Conservation (phyloP, 2,888 invertebrate genomes). For the Linnaemya tessellans region DNA sequence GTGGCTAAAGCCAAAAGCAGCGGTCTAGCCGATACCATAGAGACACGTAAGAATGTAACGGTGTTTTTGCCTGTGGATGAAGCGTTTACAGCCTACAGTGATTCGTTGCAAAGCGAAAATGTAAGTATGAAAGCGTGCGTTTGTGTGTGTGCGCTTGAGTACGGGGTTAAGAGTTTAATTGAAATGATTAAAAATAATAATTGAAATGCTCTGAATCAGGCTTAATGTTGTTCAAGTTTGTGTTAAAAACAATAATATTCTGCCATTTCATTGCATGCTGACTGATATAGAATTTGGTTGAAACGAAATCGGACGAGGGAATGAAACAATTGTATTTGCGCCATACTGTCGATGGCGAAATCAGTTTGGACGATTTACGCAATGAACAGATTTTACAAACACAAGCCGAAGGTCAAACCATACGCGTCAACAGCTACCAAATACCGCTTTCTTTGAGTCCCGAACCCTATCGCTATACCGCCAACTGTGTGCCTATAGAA, state of each 20-base stretch:
- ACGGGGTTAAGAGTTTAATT: neutral
- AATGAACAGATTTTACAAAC: slow-evolving; percentile 85
- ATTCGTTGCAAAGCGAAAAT: slow-evolving; percentile 84
- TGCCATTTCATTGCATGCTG: slow-evolving; percentile 10
- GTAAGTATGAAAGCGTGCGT: slow-evolving; percentile 79
- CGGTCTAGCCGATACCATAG: slow-evolving; percentile 84
- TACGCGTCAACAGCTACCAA: slow-evolving; percentile 82
- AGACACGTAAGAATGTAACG: slow-evolving; percentile 84
- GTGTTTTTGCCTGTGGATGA: slow-evolving; percentile 86
- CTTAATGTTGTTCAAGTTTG: neutral
- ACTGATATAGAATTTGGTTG: slow-evolving; percentile 84
- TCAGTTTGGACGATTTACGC: slow-evolving; percentile 85
- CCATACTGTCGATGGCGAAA: slow-evolving; percentile 85
- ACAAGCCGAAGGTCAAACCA: slow-evolving; percentile 79
- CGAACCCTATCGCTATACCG: slow-evolving; percentile 84
- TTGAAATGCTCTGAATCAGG: slow-evolving; percentile 34
- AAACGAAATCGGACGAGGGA: slow-evolving; percentile 80
- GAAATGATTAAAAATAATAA: slow-evolving; percentile 26
- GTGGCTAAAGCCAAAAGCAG: slow-evolving; percentile 84
- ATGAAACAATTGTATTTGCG: slow-evolving; percentile 84
- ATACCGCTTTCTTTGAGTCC: slow-evolving; percentile 77
- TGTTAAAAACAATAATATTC: neutral
- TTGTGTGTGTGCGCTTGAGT: neutral
- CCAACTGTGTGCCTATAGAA: slow-evolving; percentile 87
- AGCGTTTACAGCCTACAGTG: slow-evolving; percentile 85